Percentiles rank a stretch among this genome's conserved stretches.
These are phyloP conservation scores for Stegodyphus dumicola DNA, from an alignment of 1,140 invertebrate species.

Conservation along the genomic window DNA sequence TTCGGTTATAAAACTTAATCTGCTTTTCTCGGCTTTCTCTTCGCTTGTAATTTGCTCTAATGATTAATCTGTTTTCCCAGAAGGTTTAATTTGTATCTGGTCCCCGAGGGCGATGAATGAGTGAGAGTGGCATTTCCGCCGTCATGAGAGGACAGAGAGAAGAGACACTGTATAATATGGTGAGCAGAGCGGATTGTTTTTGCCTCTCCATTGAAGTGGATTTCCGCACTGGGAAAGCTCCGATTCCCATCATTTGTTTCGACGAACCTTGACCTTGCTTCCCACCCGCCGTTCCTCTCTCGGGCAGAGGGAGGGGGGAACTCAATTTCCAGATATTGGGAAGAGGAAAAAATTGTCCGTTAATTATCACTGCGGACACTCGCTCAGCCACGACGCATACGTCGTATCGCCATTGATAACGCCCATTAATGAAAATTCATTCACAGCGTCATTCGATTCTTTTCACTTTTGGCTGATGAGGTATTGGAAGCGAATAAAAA, in stretches of 20 bases:
- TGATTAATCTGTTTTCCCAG: not conserved
- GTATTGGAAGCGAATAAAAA: too few species aligned
- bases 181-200: slow-evolving; percentile 26
- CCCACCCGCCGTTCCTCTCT: not conserved
- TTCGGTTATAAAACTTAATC: not conserved
- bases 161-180: slow-evolving; percentile 6
- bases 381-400: too few species aligned
- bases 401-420: too few species aligned
- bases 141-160: not conserved
- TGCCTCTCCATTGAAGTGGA: slow-evolving; percentile 17
- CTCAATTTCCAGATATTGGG: too few species aligned
- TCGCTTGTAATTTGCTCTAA: not conserved
- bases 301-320: too few species aligned
- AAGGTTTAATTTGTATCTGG: too few species aligned
- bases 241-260: slow-evolving; percentile 49
- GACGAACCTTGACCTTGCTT: slow-evolving; percentile 43
- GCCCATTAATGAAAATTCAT: too few species aligned
- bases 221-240: slow-evolving; percentile 37
- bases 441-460: too few species aligned
- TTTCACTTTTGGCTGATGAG: too few species aligned
- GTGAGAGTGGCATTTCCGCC: slow-evolving; percentile 36
- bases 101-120: not conserved
- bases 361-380: too few species aligned
- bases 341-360: too few species aligned
- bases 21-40: too few species aligned